phyloP scores from a whole-genome alignment of 2,888 invertebrate species.

The Crepidodera aurea region DNA sequence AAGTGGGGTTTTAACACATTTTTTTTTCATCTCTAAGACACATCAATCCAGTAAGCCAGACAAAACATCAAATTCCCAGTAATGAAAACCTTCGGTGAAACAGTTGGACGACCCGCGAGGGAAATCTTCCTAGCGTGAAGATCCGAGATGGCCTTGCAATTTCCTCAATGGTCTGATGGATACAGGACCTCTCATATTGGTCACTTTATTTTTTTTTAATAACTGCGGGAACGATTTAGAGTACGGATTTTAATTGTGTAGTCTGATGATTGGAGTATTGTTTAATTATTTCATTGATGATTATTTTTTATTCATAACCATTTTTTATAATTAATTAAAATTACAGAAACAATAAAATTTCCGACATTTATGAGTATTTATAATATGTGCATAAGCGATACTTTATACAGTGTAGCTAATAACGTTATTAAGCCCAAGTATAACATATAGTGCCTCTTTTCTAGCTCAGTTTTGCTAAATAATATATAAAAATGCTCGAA shows the following conservation, averaged over 20 bases:
- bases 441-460: no score
- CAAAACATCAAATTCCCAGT: constrained; percentile 39
- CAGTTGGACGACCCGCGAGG: constrained; percentile 51
- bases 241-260: constrained; percentile 11
- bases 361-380: no score
- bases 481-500: no score
- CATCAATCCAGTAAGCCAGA: constrained; percentile 46
- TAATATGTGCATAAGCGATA: no score
- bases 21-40: constrained; percentile 51
- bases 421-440: no score
- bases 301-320: background rate
- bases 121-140: constrained; percentile 58
- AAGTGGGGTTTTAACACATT: constrained; percentile 48
- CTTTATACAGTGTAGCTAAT: no score
- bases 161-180: constrained; percentile 54
- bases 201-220: constrained; percentile 35
- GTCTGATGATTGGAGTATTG: background rate
- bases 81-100: constrained; percentile 45
- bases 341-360: background rate
- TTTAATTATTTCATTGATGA: constrained; percentile 15
- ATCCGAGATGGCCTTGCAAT: constrained; percentile 59
- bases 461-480: no score
- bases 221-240: constrained; percentile 21
- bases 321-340: background rate
- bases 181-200: constrained; percentile 39